Evolutionary conservation across 2,888 invertebrate species (phyloP), one percentile per base, ranked within the genome.

Genomic region (Amphipyra berbera): DNA sequence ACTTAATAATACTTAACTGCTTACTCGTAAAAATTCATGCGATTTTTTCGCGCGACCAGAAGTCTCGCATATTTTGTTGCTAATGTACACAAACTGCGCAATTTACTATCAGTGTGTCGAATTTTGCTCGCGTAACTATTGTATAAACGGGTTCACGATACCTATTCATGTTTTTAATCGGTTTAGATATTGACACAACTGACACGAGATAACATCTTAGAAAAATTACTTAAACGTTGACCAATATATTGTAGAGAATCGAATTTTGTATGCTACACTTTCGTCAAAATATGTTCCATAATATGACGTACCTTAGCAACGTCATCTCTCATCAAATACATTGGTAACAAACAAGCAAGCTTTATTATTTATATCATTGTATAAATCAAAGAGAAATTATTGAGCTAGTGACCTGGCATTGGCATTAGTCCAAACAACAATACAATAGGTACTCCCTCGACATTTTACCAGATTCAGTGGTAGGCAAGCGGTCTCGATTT

Each of bases 371-470:
- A 50, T 68, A 68, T 69, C 73, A 66, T 59, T 55, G 49, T 58
- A 69, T 53, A 68, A 72, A 73, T 78, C 70, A 62, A 78, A 79
- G 70, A 72, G 56, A 83, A 83, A 81, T 82, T 73, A 79, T 74
- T 75, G 76, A 79, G 78, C 78, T 78, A 68, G 76, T 82, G 77
- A 82, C 81, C 78, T 65, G 67, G 59, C 63, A 63, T 80, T 86
- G 86, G 87, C 86, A 68, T 50, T 33, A 27, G 15, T 78, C 84
- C 87, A 86, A 83, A 46, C 47, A 54, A 56, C 42, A 47, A 46
- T 46, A 47, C 41, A 6, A 40, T 61, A 44, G 40, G 44, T 42
- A 37, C 37, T 53, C 27, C 33, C 30, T 47, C 37, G 14, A 53
- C 27, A 38, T 66, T 35, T 45, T 50, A 54, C 37, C 55, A 53